Evolutionary conservation across 2,797 vertebrate species (phyloP), one percentile per base, ranked within the genome.

Genomic region (Odontamblyopus rebecca): DNA sequence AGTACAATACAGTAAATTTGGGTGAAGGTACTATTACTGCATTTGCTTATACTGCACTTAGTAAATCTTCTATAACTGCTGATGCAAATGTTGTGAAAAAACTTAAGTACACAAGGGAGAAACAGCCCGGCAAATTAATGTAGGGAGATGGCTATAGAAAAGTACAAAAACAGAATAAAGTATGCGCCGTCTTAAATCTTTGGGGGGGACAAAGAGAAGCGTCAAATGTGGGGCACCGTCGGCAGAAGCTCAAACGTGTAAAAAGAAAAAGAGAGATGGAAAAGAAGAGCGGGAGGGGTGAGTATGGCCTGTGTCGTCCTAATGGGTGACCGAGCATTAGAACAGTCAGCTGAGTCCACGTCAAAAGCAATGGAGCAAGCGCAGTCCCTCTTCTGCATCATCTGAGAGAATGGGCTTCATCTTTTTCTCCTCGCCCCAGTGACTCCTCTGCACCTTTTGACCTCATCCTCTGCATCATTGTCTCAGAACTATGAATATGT

Each of bases 251-350:
- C 32, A 44, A 41, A 63, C 35, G 61, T 63, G 61, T 63, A 44
- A 63, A 63, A 63, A 63, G 61, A 11, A 26, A 44, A 9, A 38
- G n/a, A 23, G n/a, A 44, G n/a, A 13, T 19, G 6, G 4, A 41
- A 7, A 9, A 53, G 18, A 23, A 30, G 9, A n/a, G 56, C 12
- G 48, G 67, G 69, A n/a, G 66, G 71, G 29, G 67, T 19, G 74
- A 75, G 77, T 75, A 41, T 73, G 66, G 30, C 74, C 77, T 77
- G 62, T 74, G 69, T 72, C 66, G 63, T 66, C 85, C 78, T 82
- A 76, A 89, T 84, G 90, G 87, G 70, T 89, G 89, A 90, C 81
- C 85, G 90, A 90, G 87, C 87, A 85, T 89, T 15, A 76, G 87
- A 88, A 82, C 85, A 89, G 85, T 89, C 84, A 88, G 86, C 85